phyloP scores from a whole-genome alignment of 2,113 vertebrate species.

The Machaerirhynchus nigripectus region DNA sequence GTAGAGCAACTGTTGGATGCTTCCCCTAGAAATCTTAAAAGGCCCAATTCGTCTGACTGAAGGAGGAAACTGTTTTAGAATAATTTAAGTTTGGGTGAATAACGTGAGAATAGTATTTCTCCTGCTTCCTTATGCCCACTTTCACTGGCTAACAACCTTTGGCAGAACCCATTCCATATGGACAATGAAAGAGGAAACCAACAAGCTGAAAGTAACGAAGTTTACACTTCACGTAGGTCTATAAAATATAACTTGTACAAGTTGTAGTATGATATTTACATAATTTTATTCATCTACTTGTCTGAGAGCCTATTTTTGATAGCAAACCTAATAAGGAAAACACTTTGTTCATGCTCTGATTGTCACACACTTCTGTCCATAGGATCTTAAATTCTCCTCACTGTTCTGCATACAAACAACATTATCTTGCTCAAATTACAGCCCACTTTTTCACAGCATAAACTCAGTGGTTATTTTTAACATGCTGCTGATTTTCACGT shows the following conservation, averaged over 20 bases:
- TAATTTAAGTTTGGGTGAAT: neutral
- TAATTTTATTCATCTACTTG: neutral
- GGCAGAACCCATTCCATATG: neutral
- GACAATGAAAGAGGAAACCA: fast-evolving
- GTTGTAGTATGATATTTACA: neutral
- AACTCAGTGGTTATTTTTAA: neutral
- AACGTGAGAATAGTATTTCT: neutral
- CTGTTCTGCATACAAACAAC: neutral
- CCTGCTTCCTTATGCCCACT: neutral
- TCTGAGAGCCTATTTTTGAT: neutral
- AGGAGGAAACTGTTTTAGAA: neutral
- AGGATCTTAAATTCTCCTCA: neutral
- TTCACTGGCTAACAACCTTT: neutral
- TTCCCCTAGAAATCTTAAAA: neutral
- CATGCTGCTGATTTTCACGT: neutral
- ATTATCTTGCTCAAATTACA: neutral
- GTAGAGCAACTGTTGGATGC: neutral
- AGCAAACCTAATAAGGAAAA: neutral
- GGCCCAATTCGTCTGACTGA: neutral
- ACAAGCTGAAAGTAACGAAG: neutral
- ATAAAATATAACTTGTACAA: neutral
- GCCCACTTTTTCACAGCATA: neutral
- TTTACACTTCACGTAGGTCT: neutral
- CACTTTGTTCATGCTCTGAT: neutral
- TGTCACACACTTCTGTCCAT: neutral